Conservation (phyloP, 2,888 invertebrate species). For the Drosophila algonquin region DNA sequence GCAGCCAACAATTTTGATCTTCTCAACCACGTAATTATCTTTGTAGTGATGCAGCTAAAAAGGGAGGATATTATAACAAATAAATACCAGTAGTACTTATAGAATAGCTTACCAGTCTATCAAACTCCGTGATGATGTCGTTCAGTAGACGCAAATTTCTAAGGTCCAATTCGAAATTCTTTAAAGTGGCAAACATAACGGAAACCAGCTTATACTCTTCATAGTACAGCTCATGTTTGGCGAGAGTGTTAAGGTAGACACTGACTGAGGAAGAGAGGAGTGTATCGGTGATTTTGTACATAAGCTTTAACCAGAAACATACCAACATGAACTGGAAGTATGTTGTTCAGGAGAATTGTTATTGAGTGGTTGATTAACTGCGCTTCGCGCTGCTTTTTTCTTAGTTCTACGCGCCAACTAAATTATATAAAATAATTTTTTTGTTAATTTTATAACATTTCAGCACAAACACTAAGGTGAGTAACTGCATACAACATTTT, state of each 20-base stretch:
- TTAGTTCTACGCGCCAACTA: conserved; percentile 88
- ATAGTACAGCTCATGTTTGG: conserved; percentile 91
- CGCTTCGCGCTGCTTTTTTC: conserved; percentile 93
- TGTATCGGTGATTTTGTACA: neutral
- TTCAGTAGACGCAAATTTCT: conserved; percentile 91
- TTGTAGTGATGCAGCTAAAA: conserved; percentile 86
- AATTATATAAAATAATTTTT: too few relatives aligned
- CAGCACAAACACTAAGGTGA: too few relatives aligned
- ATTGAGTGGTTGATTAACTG: conserved; percentile 93
- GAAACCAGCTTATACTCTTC: conserved; percentile 94
- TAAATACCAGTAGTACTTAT: neutral
- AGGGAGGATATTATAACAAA: neutral
- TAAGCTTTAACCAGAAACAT: conserved; percentile 66
- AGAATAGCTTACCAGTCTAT: conserved; percentile 86
- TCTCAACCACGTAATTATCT: conserved; percentile 90
- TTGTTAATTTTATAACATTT: too few relatives aligned
- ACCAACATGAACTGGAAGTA: conserved; percentile 96
- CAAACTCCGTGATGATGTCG: conserved; percentile 96
- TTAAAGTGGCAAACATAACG: conserved; percentile 97
- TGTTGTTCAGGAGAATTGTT: conserved; percentile 94
- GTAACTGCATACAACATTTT: too few relatives aligned
- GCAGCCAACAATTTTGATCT: conserved; percentile 97
- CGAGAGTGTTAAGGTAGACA: conserved; percentile 86
- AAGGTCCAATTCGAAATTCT: conserved; percentile 88
- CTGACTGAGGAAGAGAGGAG: conserved; percentile 21